phyloP scores from a whole-genome alignment of 53 echinoderm and acorn worm genomes.

The Apostichopus leukothele region DNA sequence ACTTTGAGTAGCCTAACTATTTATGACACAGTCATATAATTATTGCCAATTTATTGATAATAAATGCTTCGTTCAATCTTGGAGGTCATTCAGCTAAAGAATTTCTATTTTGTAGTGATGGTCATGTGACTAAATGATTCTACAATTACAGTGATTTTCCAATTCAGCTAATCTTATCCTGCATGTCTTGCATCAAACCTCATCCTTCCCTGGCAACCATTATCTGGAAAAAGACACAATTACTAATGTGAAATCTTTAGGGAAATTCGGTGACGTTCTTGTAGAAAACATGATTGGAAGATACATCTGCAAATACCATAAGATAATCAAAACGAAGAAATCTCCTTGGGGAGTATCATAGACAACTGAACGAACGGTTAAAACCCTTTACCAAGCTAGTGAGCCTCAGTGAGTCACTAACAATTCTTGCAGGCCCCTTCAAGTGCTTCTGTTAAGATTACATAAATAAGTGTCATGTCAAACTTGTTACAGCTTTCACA shows the following conservation, averaged over 20 bases:
- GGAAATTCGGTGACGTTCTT: constrained; percentile 21
- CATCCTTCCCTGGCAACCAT: constrained; percentile 23
- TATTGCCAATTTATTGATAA: too few species aligned
- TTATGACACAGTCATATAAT: too few species aligned
- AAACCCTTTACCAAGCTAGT: neutral
- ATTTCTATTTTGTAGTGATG: too few species aligned
- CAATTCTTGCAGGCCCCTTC: constrained; percentile 40
- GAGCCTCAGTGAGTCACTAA: constrained; percentile 39
- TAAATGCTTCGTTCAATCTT: too few species aligned
- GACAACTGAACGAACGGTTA: neutral
- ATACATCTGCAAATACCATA: constrained; percentile 24
- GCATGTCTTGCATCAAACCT: constrained; percentile 5
- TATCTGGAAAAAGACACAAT: constrained; percentile 44
- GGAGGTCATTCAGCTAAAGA: too few species aligned
- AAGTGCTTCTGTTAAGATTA: constrained; percentile 5
- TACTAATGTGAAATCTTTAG: constrained; percentile 36
- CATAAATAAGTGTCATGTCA: constrained; percentile 42
- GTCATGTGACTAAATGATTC: too few species aligned
- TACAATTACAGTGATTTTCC: too few species aligned
- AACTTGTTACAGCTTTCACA: neutral
- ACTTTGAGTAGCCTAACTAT: too few species aligned
- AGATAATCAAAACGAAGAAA: constrained; percentile 2
- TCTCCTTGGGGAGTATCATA: neutral
- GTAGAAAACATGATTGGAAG: constrained; percentile 13
- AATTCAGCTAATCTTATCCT: too few species aligned